Conservation (phyloP, 2,888 invertebrate genomes). For the Rhyacophila evoluta region DNA sequence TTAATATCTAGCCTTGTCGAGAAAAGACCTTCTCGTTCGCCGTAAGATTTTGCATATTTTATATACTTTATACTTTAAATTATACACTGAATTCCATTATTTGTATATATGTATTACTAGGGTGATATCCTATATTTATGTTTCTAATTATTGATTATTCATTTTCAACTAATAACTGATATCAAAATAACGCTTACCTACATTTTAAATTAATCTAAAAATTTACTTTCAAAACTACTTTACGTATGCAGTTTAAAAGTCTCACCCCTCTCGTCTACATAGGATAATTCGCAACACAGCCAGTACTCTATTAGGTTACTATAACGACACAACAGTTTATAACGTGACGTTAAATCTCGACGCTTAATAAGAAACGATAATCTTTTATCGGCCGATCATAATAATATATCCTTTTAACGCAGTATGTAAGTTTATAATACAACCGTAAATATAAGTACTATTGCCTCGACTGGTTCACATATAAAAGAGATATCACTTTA, state of each 20-base stretch:
- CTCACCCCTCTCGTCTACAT: not conserved
- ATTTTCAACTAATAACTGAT: too few relatives aligned
- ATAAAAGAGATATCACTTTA: too few relatives aligned
- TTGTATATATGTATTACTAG: too few relatives aligned
- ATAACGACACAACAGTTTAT: constrained; percentile 1
- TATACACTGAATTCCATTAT: too few relatives aligned
- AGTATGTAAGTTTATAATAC: not conserved
- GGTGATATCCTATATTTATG: too few relatives aligned
- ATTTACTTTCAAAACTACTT: too few relatives aligned
- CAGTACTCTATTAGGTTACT: not conserved
- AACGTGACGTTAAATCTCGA: not conserved
- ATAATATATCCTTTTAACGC: not conserved
- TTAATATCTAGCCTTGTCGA: too few relatives aligned
- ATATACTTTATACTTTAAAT: too few relatives aligned
- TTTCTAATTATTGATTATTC: too few relatives aligned
- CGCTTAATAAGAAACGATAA: constrained; percentile 17
- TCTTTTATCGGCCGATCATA: constrained; percentile 19
- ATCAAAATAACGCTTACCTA: not conserved
- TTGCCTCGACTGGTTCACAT: not conserved
- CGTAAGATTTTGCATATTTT: too few relatives aligned
- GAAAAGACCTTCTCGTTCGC: too few relatives aligned
- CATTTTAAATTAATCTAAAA: not conserved
- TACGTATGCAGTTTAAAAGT: too few relatives aligned
- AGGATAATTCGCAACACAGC: not conserved
- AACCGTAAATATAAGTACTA: not conserved